Conservation (phyloP, 2,888 invertebrate species). For the Chymomyza caudatula region DNA sequence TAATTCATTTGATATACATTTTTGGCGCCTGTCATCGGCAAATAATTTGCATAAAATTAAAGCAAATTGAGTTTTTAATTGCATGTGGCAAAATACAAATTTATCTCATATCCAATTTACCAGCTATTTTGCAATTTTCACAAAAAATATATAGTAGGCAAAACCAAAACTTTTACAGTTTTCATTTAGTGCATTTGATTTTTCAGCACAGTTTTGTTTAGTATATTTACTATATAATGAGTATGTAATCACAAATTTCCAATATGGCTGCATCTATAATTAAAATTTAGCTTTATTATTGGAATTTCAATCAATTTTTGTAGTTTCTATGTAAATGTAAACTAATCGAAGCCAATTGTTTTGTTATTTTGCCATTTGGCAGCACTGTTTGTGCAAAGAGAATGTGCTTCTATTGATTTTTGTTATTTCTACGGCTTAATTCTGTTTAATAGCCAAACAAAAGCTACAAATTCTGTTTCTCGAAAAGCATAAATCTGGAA, state of each 20-base stretch:
- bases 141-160: neutral
- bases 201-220: neutral
- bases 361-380: no score
- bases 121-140: neutral
- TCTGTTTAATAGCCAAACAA: no score
- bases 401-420: no score
- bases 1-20: conserved; percentile 13
- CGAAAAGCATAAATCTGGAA: no score
- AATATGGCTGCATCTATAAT: neutral
- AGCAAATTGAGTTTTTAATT: conserved; percentile 55
- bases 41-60: conserved; percentile 41
- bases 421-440: no score
- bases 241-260: neutral
- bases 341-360: no score
- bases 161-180: neutral
- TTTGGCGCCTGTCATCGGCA: conserved; percentile 5
- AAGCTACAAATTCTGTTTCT: no score
- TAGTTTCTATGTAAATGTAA: no score
- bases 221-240: neutral
- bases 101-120: neutral
- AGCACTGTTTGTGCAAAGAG: no score
- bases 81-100: conserved; percentile 9
- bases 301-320: neutral
- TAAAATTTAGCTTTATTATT: neutral
- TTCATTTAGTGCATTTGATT: no score